These are phyloP conservation scores for Trichosurus vulpecula DNA, from an alignment of 2,797 vertebrate genomes.

Conservation along the genomic window DNA sequence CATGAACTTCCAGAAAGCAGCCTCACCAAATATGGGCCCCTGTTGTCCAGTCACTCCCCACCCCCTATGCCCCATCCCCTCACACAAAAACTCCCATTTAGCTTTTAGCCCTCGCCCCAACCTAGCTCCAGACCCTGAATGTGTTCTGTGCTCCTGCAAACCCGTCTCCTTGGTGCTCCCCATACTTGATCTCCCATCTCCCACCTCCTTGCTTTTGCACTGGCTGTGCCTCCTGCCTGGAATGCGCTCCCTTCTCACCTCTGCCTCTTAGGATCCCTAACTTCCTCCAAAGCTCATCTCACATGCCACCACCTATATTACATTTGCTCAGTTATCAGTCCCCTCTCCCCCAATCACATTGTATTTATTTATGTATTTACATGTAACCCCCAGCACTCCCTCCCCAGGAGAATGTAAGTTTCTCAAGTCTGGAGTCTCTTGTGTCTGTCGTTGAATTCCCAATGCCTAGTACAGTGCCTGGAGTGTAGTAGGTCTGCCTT, in stretches of 20 bases:
- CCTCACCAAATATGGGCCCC: neutral
- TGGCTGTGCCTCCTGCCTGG: neutral
- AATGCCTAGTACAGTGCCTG: neutral
- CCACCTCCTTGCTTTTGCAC: neutral
- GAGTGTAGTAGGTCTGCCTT: neutral
- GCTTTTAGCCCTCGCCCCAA: too few relatives aligned
- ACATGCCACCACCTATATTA: neutral
- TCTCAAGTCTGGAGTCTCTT: neutral
- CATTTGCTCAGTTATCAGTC: neutral
- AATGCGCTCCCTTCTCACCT: neutral
- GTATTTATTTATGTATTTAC: neutral
- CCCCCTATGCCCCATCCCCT: neutral
- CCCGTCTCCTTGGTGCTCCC: neutral
- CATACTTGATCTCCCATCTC: neutral
- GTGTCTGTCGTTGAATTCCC: neutral
- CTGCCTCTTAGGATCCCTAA: neutral
- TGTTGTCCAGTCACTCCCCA: neutral
- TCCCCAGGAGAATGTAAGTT: neutral
- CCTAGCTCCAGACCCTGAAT: neutral
- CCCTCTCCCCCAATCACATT: neutral
- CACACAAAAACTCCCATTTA: neutral
- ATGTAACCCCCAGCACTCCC: neutral
- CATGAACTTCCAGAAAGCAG: neutral
- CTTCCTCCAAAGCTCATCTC: too few relatives aligned
- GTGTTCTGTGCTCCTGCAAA: neutral